Evolutionary conservation across 2,888 invertebrate genomes (phyloP).

Genomic region (Yponomeuta sedellus): DNA sequence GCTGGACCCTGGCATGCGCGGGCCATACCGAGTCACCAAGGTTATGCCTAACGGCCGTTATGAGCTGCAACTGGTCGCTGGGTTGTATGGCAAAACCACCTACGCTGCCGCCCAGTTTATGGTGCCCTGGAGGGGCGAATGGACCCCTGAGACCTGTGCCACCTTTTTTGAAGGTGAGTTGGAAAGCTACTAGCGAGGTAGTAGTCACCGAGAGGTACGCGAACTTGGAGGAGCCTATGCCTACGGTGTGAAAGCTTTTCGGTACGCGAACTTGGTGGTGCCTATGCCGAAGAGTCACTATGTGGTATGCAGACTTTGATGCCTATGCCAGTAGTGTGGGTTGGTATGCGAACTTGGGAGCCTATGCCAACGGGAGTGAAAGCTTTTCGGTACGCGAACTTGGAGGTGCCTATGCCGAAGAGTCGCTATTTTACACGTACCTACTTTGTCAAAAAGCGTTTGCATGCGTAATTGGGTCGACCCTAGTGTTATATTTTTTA

Average conservation of each 20-base stretch:
- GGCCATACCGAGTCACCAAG: conserved; percentile 19
- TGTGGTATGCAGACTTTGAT: not conserved
- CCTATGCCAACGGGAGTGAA: not conserved
- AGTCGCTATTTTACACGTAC: too few relatives aligned
- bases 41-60: conserved; percentile 18
- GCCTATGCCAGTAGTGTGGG: not conserved
- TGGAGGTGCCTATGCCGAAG: too few relatives aligned
- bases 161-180: conserved; percentile 13
- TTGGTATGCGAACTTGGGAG: not conserved
- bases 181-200: not conserved
- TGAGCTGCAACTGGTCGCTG: conserved; percentile 18
- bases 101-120: conserved; percentile 22
- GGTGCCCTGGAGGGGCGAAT: conserved; percentile 23
- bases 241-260: not conserved
- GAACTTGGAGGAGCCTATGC: not conserved
- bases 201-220: not conserved
- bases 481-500: too few relatives aligned
- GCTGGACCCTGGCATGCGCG: conserved; percentile 20
- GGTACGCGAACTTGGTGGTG: not conserved
- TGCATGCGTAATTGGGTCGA: too few relatives aligned
- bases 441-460: too few relatives aligned
- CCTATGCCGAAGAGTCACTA: conserved; percentile 5
- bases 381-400: too few relatives aligned
- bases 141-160: conserved; percentile 12
- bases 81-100: conserved; percentile 19